Percentiles rank a stretch among this genome's conserved stretches.
phyloP scores from a whole-genome alignment of 2,888 invertebrate species.

The Fabriciana adippe region DNA sequence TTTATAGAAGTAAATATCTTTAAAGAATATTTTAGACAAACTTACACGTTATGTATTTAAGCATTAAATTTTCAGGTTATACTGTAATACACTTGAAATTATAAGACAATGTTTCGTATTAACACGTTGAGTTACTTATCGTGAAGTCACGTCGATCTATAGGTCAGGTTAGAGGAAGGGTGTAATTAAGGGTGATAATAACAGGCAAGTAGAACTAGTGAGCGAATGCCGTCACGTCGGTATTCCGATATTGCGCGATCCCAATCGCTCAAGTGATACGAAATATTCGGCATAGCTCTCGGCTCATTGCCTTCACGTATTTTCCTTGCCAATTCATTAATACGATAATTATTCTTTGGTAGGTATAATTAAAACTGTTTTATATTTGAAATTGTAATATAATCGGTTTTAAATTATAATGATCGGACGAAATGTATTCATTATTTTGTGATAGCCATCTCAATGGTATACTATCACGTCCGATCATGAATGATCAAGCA shows the following conservation, averaged over 20 bases:
- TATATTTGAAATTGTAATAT: slow-evolving; percentile 1
- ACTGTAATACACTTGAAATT: too few relatives aligned
- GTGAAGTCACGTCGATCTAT: slow-evolving; percentile 7
- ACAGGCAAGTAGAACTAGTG: slow-evolving; percentile 54
- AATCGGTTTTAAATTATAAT: slow-evolving; percentile 1
- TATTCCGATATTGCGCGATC: slow-evolving; percentile 59
- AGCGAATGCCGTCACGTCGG: slow-evolving; percentile 57
- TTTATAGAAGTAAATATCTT: too few relatives aligned
- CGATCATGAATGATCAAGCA: slow-evolving; percentile 5
- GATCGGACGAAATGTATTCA: neutral
- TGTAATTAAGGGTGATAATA: slow-evolving; percentile 61
- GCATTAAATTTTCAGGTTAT: too few relatives aligned
- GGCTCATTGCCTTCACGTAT: slow-evolving; percentile 40
- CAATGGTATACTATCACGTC: neutral
- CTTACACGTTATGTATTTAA: too few relatives aligned
- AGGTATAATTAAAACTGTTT: slow-evolving; percentile 1
- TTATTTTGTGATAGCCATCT: slow-evolving; percentile 3
- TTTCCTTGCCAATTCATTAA: slow-evolving; percentile 40
- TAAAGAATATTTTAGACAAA: too few relatives aligned
- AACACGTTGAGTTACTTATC: neutral
- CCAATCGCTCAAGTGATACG: slow-evolving; percentile 57
- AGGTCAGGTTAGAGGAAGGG: slow-evolving; percentile 13
- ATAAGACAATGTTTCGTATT: too few relatives aligned
- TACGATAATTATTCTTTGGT: slow-evolving; percentile 12
- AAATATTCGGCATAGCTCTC: slow-evolving; percentile 59